Evolutionary conservation across 2,113 vertebrate species (phyloP).

Genomic region (Epinephelus lanceolatus): DNA sequence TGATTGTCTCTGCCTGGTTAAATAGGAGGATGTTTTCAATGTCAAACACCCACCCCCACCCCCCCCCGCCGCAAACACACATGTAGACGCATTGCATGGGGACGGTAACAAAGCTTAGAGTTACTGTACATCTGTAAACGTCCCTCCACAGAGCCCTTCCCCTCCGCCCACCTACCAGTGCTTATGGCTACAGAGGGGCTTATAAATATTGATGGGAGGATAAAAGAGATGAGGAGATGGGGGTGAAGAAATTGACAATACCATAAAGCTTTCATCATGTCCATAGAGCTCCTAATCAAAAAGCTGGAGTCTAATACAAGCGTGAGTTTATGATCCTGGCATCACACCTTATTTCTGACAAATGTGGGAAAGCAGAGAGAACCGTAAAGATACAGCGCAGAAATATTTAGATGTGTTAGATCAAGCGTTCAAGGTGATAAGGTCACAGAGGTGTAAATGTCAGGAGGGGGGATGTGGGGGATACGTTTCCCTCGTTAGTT

Average conservation of each 20-base stretch:
- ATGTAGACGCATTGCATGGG: conserved; percentile 15
- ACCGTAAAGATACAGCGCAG: background rate
- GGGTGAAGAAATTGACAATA: conserved; percentile 52
- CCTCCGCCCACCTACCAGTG: conserved; percentile 17
- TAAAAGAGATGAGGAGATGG: conserved; percentile 54
- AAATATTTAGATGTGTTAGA: conserved; percentile 2
- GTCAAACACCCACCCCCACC: too few relatives aligned
- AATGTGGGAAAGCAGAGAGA: background rate
- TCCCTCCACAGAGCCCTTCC: background rate
- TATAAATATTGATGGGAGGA: conserved; percentile 67
- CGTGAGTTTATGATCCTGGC: conserved; percentile 28
- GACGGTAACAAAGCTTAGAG: conserved; percentile 22
- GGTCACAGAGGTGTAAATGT: background rate
- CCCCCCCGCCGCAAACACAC: conserved; percentile 3
- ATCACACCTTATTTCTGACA: conserved; percentile 1
- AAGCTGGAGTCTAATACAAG: conserved; percentile 17
- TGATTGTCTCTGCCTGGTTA: conserved; percentile 63
- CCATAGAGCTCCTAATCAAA: conserved; percentile 47
- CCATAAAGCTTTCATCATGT: conserved; percentile 53
- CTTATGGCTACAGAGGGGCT: conserved; percentile 42
- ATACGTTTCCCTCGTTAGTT: too few relatives aligned
- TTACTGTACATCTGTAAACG: conserved; percentile 28
- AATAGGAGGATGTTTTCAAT: conserved; percentile 57
- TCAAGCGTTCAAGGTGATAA: conserved; percentile 52
- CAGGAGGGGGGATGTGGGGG: too few relatives aligned